A percentile compares a stretch with the other conserved stretches of the same genome.
phyloP scores from a whole-genome alignment of 1,140 invertebrate species.

The Pachypsylla venusta region DNA sequence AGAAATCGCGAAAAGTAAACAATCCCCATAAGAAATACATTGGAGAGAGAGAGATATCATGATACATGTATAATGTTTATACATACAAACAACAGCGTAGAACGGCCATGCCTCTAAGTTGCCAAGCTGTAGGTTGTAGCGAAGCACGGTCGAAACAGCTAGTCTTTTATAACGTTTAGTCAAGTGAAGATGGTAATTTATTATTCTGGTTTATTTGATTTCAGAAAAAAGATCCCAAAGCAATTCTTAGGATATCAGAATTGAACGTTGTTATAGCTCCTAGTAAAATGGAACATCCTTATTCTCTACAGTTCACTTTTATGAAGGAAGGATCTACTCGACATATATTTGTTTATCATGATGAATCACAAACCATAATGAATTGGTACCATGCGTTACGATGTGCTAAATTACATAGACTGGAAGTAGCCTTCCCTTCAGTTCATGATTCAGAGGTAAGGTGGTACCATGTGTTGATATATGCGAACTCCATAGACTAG shows the following conservation, averaged over 20 bases:
- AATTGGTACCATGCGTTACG: conserved; percentile 81
- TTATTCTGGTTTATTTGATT: too few relatives aligned
- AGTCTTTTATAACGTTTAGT: too few relatives aligned
- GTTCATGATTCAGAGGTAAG: conserved; percentile 52
- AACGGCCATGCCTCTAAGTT: too few relatives aligned
- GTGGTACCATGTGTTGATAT: too few relatives aligned
- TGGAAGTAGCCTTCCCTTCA: conserved; percentile 70
- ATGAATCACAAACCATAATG: conserved; percentile 66
- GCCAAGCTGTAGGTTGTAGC: too few relatives aligned
- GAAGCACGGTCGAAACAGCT: too few relatives aligned
- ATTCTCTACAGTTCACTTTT: conserved; percentile 67
- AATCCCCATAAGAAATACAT: too few relatives aligned
- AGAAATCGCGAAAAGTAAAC: too few relatives aligned
- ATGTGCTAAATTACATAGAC: conserved; percentile 63
- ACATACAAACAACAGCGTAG: too few relatives aligned
- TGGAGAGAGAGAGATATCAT: too few relatives aligned
- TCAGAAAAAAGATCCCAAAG: conserved; percentile 57
- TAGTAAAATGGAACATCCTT: conserved; percentile 61
- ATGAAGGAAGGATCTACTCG: conserved; percentile 66
- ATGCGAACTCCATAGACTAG: conserved; percentile 61
- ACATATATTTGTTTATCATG: conserved; percentile 75
- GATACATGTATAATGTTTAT: too few relatives aligned
- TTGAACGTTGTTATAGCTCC: conserved; percentile 74
- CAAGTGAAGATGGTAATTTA: neutral
- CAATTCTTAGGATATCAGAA: conserved; percentile 60